Conservation (phyloP, 2,888 invertebrate genomes). For the Bellardia pandia region DNA sequence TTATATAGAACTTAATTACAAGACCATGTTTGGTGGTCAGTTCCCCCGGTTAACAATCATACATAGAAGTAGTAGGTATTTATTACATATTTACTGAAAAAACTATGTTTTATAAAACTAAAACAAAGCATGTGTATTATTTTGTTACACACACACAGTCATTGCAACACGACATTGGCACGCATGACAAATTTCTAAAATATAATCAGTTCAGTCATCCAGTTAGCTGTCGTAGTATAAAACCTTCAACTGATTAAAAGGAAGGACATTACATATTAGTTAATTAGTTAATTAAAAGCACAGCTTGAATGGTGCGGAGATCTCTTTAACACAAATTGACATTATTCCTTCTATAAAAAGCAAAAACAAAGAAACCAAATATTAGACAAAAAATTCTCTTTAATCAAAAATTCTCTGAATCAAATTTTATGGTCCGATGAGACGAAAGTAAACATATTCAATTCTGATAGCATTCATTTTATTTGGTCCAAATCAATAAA, state of each 20-base stretch:
- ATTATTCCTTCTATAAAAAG: no score
- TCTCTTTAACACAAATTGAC: no score
- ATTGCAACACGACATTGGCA: background rate
- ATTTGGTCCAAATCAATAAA: no score
- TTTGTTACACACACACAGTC: background rate
- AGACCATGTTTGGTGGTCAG: background rate
- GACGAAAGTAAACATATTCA: no score
- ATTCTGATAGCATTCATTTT: no score
- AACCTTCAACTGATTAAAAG: background rate
- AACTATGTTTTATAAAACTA: background rate
- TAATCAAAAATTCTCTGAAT: no score
- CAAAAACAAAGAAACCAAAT: no score
- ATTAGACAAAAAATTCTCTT: no score
- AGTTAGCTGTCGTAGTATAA: background rate
- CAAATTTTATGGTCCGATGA: no score
- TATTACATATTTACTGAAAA: background rate
- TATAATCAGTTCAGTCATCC: background rate
- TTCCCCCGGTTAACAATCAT: background rate
- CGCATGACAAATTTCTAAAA: background rate
- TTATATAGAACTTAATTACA: slow-evolving; percentile 26
- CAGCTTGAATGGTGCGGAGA: no score
- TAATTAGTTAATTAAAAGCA: no score
- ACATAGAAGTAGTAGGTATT: background rate
- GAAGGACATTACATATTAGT: no score
- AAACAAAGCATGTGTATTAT: background rate